A percentile compares a stretch with the other conserved stretches of the same genome.
Conservation (phyloP, 2,113 vertebrate species). For the Heptranchias perlo region DNA sequence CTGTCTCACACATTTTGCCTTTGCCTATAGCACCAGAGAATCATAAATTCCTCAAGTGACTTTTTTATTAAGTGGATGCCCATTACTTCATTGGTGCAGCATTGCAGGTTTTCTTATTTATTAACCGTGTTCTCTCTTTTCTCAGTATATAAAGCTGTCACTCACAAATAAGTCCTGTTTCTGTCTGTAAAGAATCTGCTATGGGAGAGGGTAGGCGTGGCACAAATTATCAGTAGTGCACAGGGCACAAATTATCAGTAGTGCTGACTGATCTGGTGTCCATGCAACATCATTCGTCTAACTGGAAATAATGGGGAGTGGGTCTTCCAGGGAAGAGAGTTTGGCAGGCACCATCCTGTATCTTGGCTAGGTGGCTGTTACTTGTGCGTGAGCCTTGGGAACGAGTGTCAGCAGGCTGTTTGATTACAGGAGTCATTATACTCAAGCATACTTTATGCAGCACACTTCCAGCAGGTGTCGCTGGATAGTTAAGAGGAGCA, state of each 20-base stretch:
- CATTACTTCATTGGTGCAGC: neutral
- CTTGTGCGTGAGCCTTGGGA: neutral
- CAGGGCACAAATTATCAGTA: neutral
- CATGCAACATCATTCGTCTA: neutral
- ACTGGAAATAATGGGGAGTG: neutral
- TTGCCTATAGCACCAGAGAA: neutral
- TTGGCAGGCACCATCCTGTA: neutral
- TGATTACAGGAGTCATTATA: neutral
- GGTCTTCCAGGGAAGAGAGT: neutral
- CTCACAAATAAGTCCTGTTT: neutral
- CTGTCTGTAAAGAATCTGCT: neutral
- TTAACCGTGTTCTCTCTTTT: neutral
- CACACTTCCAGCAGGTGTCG: neutral
- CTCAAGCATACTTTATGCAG: neutral
- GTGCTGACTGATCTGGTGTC: neutral
- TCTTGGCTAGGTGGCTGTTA: neutral
- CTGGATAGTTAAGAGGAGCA: neutral
- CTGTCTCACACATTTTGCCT: neutral
- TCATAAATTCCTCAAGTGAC: conserved; percentile 10
- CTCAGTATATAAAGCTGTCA: neutral
- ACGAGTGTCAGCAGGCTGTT: neutral
- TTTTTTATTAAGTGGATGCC: conserved; percentile 1
- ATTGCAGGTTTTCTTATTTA: neutral
- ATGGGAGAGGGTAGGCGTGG: too few relatives aligned
- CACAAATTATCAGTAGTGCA: neutral